Evolutionary conservation across 2,888 invertebrate genomes (phyloP).

Genomic region (Tyria jacobaeae): DNA sequence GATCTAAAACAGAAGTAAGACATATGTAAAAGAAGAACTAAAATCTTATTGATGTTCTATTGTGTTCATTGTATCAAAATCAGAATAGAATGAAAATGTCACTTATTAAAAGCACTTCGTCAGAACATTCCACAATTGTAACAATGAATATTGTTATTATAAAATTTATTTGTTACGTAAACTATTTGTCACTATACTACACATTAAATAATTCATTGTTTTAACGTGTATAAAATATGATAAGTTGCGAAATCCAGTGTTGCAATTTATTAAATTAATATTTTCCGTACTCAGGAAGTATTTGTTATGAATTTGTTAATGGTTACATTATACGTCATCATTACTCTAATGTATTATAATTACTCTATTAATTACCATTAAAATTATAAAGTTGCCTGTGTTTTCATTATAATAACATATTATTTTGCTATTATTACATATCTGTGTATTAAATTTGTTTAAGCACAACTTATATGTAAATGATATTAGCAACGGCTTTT

Average conservation of each 20-base stretch:
- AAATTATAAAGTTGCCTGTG: not conserved
- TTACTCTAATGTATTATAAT: conserved; percentile 2
- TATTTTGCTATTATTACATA: not conserved
- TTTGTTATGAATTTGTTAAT: conserved; percentile 26
- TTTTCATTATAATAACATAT: not conserved
- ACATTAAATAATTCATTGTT: conserved; percentile 60
- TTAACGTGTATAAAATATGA: conserved; percentile 51
- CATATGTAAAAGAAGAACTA: too few relatives aligned
- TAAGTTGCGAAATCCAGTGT: conserved; percentile 51
- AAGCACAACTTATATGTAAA: too few relatives aligned
- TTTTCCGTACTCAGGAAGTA: conserved; percentile 42
- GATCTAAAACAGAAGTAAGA: too few relatives aligned
- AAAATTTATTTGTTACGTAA: conserved; percentile 50
- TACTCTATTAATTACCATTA: not conserved
- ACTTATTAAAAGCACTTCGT: not conserved
- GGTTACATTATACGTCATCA: conserved; percentile 5
- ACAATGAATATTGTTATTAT: not conserved
- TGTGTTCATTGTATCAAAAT: too few relatives aligned
- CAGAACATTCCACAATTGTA: not conserved
- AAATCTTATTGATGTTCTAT: too few relatives aligned
- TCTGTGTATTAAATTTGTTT: not conserved
- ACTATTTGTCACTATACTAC: conserved; percentile 51
- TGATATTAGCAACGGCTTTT: too few relatives aligned
- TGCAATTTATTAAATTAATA: conserved; percentile 59
- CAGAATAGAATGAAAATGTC: too few relatives aligned